Evolutionary conservation across 2,888 invertebrate genomes (phyloP).

Genomic region (Acanthosepion pharaonis): DNA sequence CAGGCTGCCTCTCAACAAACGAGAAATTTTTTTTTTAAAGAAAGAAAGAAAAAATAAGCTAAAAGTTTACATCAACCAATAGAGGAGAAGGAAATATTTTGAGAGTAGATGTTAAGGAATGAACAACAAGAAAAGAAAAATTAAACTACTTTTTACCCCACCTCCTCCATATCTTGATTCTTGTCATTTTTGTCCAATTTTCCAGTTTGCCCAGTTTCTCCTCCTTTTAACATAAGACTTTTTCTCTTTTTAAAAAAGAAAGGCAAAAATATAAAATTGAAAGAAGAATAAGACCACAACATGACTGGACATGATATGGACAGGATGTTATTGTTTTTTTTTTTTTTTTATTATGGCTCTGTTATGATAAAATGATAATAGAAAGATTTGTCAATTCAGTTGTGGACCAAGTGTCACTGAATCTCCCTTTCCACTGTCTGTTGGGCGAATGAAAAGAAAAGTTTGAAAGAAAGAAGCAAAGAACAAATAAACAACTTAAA

Average conservation of each 20-base stretch:
- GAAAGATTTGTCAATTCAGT: background rate
- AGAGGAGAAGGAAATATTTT: conserved; percentile 6
- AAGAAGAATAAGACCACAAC: background rate
- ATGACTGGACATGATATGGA: background rate
- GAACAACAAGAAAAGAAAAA: background rate
- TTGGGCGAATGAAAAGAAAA: background rate
- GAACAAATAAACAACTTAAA: too few species aligned
- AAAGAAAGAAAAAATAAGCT: background rate
- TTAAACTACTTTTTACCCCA: background rate
- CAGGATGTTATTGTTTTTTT: background rate
- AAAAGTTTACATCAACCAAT: background rate
- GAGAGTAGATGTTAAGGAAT: background rate
- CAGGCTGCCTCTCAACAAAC: conserved; percentile 33
- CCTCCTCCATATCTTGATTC: background rate
- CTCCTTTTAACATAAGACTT: background rate
- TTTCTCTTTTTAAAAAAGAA: background rate
- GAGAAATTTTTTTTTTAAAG: background rate
- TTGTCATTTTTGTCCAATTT: background rate
- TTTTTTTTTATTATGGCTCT: background rate
- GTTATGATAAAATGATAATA: background rate
- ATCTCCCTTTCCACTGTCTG: conserved; percentile 33
- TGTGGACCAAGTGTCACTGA: conserved; percentile 6
- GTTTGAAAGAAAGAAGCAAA: too few species aligned
- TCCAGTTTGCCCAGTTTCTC: background rate
- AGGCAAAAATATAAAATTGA: background rate